Evolutionary conservation across 2,888 invertebrate genomes (phyloP).

Genomic region (Ectemnius continuus): DNA sequence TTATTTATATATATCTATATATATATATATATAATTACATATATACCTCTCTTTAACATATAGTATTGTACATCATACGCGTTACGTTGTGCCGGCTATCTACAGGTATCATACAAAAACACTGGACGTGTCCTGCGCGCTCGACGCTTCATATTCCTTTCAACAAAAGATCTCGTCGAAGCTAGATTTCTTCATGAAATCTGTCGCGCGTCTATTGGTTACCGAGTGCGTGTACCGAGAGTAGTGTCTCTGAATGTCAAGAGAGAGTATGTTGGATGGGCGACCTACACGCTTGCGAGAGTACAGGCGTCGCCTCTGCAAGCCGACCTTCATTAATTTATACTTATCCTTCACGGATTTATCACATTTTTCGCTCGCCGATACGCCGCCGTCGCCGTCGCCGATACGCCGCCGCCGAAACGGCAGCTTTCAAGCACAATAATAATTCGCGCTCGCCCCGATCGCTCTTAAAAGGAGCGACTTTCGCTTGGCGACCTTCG

Average conservation of each 20-base stretch:
- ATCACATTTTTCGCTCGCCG: constrained; percentile 71
- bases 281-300: constrained; percentile 13
- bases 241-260: no score
- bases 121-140: constrained; percentile 63
- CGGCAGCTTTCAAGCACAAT: constrained; percentile 8
- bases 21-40: constrained; percentile 61
- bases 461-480: neutral
- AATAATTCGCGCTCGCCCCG: constrained; percentile 6
- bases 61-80: constrained; percentile 73
- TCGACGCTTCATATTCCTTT: constrained; percentile 41
- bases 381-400: constrained; percentile 14
- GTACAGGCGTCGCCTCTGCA: constrained; percentile 36
- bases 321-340: constrained; percentile 61
- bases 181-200: neutral
- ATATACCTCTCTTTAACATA: constrained; percentile 72
- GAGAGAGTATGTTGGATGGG: constrained; percentile 6
- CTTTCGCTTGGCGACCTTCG: constrained; percentile 9
- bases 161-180: constrained; percentile 21
- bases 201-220: neutral
- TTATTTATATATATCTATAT: constrained; percentile 65
- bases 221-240: constrained; percentile 11
- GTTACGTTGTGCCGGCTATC: constrained; percentile 73
- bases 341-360: constrained; percentile 66
- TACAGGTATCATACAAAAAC: constrained; percentile 76
- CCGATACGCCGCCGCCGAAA: constrained; percentile 20